Evolutionary conservation across 2,113 vertebrate species (phyloP), one percentile per base, ranked within the genome.

Genomic region (Saccopteryx leptura): DNA sequence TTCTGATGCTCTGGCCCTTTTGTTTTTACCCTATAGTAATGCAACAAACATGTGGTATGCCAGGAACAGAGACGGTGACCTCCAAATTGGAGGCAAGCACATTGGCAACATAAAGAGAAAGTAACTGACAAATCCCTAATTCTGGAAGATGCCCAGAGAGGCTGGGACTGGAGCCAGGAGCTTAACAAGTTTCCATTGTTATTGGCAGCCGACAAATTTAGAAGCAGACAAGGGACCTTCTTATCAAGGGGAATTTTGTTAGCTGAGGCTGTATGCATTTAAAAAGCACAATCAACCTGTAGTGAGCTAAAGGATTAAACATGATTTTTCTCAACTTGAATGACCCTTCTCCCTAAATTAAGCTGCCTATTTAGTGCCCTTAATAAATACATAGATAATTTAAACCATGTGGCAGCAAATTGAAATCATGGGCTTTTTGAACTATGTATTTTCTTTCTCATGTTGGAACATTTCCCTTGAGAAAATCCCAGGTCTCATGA

Each of bases 381-480:
- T 99, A 98, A 99, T 99, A 99, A 99, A 99, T 99, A 99, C 98
- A 98, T 97, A 98, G 99, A 98, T 99, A 99, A 99, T 99, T 99
- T 99, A 99, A 99, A 99, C 98, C 99, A 99, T 99, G 99, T 99
- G 99, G 98, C 91, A 46, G 97, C 98, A 99, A 99, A 99, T 99
- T 99, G 99, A 99, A 99, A 99, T 99, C 99, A 99, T 97, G 97
- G 98, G 98, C 98, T 99, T 99, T 97, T 99, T 98, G 98, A 99
- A 98, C 98, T 98, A 98, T 98, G 98, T 98, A 98, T 99, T 99
- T 99, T 99, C 98, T 99, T 99, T 99, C 99, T 99, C 98, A 98
- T 98, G 98, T 99, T 99, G 98, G 99, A 99, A 99, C 98, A 98
- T 97, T 98, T 99, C 99, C 99, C 99, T 99, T 90, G 99, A 99